Percentiles rank a stretch among this genome's conserved stretches.
These are phyloP conservation scores for Taeniopygia guttata DNA, from an alignment of 2,797 vertebrate genomes.

Conservation along the genomic window DNA sequence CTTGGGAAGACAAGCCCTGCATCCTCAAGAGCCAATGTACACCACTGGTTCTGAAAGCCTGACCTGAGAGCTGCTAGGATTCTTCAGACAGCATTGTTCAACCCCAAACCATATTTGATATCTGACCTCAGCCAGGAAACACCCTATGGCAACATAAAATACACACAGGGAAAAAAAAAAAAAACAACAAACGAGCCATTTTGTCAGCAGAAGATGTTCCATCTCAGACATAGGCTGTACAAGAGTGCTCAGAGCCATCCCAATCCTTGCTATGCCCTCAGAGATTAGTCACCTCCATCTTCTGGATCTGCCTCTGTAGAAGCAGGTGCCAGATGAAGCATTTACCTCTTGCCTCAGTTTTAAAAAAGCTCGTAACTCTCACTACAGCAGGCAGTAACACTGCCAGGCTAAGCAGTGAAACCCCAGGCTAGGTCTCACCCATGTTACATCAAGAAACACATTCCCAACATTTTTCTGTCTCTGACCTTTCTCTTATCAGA, in stretches of 20 bases:
- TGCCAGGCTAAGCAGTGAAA: neutral
- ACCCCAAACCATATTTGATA: neutral
- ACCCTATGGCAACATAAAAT: neutral
- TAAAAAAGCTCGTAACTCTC: neutral
- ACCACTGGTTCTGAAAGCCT: neutral
- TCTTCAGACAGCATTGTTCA: neutral
- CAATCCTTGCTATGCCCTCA: neutral
- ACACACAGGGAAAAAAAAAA: neutral
- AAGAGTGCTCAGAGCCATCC: neutral
- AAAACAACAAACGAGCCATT: neutral
- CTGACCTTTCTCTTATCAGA: slow-evolving; percentile 54
- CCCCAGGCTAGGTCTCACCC: neutral
- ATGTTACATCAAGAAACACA: slow-evolving; percentile 43
- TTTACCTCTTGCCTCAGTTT: neutral
- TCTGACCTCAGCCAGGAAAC: neutral
- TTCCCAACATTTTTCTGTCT: slow-evolving; percentile 60
- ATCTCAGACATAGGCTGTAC: neutral
- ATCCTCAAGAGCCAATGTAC: neutral
- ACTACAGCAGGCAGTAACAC: neutral
- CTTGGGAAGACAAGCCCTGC: neutral
- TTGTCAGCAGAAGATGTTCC: neutral
- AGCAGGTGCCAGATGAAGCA: neutral
- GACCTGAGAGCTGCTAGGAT: neutral
- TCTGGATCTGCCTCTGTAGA: neutral
- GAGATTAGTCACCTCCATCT: neutral